phyloP scores from a whole-genome alignment of 2,888 invertebrate genomes.

The Leptopilina syphax region DNA sequence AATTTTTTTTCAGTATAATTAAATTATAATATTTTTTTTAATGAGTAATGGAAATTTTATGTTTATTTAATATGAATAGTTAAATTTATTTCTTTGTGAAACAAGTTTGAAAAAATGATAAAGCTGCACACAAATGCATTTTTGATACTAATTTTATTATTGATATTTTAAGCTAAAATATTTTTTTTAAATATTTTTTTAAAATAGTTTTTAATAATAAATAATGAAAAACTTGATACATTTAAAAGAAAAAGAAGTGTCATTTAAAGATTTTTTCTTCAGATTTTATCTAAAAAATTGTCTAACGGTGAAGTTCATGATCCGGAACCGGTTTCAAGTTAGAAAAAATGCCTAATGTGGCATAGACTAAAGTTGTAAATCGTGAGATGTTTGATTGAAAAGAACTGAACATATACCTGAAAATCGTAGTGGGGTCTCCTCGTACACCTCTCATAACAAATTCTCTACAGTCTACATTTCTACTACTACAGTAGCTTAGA shows the following conservation, averaged over 20 bases:
- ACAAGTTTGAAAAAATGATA: no score
- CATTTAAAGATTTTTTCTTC: background rate
- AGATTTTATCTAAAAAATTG: background rate
- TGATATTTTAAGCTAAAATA: no score
- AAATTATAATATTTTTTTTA: no score
- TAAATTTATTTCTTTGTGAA: no score
- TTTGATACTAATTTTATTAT: no score
- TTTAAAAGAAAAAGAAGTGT: background rate
- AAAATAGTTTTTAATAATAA: no score
- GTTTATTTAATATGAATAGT: no score
- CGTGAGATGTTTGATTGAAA: slow-evolving; percentile 5
- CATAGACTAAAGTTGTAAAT: slow-evolving; percentile 9
- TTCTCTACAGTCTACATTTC: slow-evolving; percentile 3
- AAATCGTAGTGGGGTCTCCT: slow-evolving; percentile 25
- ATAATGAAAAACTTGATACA: background rate
- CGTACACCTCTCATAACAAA: slow-evolving; percentile 7
- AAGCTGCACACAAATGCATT: no score
- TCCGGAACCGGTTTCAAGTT: background rate
- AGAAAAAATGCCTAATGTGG: background rate
- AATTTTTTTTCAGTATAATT: no score
- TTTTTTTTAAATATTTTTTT: no score
- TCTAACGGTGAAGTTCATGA: slow-evolving; percentile 8
- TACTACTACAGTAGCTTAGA: slow-evolving; percentile 5
- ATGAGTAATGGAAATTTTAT: no score
- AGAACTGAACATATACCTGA: background rate